A percentile compares a stretch with the other conserved stretches of the same genome.
phyloP scores from a whole-genome alignment of 2,797 vertebrate species.

The Sciaenops ocellatus region DNA sequence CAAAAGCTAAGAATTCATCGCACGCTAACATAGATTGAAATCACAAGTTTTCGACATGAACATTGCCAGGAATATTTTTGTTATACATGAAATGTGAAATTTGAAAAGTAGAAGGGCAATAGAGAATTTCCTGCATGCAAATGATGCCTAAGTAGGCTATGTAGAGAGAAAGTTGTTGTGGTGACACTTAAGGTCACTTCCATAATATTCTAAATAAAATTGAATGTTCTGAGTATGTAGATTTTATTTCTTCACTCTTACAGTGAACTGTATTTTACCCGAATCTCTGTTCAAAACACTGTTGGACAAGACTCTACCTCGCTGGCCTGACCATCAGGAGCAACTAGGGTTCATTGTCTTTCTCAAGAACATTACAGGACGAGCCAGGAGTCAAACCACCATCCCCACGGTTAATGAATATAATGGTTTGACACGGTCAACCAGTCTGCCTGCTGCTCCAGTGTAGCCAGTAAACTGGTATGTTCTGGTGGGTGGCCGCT shows the following conservation, averaged over 20 bases:
- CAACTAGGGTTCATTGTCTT: background rate
- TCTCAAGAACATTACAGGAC: background rate
- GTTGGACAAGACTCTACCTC: slow-evolving; percentile 4
- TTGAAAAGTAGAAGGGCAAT: background rate
- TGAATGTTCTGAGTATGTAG: background rate
- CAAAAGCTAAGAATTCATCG: slow-evolving; percentile 13
- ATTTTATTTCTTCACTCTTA: background rate
- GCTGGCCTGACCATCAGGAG: slow-evolving; percentile 1
- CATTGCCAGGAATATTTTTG: background rate
- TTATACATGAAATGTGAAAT: background rate
- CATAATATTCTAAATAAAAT: background rate
- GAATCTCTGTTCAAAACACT: slow-evolving; percentile 18
- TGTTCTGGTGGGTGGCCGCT: background rate
- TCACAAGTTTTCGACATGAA: background rate
- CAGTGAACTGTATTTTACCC: slow-evolving; percentile 36
- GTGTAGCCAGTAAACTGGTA: background rate
- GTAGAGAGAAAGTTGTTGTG: background rate
- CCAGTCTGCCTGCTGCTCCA: background rate
- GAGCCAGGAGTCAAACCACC: slow-evolving; percentile 38
- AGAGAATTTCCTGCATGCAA: background rate
- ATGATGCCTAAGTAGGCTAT: background rate
- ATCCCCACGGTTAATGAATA: background rate
- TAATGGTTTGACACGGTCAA: background rate
- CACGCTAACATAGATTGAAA: background rate
- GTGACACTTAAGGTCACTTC: background rate